Evolutionary conservation across 2,797 vertebrate genomes (phyloP), one percentile per base, ranked within the genome.

Genomic region (Dendrocincla tyrannina): DNA sequence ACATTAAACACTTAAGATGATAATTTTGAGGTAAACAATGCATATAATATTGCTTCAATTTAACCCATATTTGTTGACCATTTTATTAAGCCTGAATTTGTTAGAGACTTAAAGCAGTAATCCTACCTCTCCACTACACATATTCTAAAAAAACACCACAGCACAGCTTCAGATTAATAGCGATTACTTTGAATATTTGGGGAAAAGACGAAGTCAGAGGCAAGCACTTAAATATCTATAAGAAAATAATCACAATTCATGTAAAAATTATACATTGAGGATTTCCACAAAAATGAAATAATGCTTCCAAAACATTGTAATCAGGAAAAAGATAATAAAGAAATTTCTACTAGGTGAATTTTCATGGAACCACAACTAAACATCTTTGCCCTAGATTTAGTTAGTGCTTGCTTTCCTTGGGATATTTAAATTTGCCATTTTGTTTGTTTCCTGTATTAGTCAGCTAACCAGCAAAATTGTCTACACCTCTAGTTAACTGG

Each of bases 21-120:
- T 27, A 25, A 75, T 42, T 90, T 5, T 69, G 19, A 94, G 84
- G 58, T 81, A 84, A 88, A 66, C 39, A 75, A 81, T 33, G 62
- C n/a, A 44, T 33, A 86, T 53, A 68, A 50, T 58, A 91, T 53
- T 78, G 47, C 42, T 95, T 91, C 46, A 41, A 15, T 64, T 94
- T 83, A 13, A 62, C n/a, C 27, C 39, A 78, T 28, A n/a, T 28
- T 95, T 70, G 90, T 91, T 78, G 63, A 78, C 13, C 30, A 88
- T 78, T 94, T 95, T 78, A 93, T 88, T 86, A 91, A 81, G 55
- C 30, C 79, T 81, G 58, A 89, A 88, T 59, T 76, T 59, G 11
- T 77, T 88, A 91, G 63, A 83, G 56, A 91, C 37, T 76, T 82
- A 68, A 83, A 85, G 50, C 15, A 92, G 10, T 62, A 91, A 83